A percentile compares a stretch with the other conserved stretches of the same genome.
These are phyloP conservation scores for Solea solea DNA, from an alignment of 2,113 vertebrate genomes.

Conservation along the genomic window DNA sequence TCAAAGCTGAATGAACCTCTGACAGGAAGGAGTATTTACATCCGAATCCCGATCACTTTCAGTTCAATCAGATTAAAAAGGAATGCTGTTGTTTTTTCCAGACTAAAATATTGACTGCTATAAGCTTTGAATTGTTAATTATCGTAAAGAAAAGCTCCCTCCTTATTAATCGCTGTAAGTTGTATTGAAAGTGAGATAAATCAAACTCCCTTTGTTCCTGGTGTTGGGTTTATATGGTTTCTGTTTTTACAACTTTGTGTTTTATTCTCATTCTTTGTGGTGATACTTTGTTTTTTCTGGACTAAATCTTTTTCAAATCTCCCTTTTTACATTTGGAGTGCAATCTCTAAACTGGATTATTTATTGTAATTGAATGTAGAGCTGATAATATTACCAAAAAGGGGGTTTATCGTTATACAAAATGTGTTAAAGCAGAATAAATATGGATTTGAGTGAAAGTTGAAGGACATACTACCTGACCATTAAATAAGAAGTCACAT, in stretches of 20 bases:
- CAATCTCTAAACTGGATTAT: background rate
- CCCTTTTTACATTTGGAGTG: background rate
- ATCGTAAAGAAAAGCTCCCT: background rate
- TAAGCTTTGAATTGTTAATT: background rate
- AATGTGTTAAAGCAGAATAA: too few relatives aligned
- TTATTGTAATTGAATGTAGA: too few relatives aligned
- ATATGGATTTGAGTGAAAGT: too few relatives aligned
- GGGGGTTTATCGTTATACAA: too few relatives aligned
- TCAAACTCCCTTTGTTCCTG: background rate
- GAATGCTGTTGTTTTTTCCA: background rate
- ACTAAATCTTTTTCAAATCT: background rate
- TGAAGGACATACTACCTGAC: too few relatives aligned
- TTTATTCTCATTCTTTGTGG: background rate
- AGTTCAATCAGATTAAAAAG: background rate
- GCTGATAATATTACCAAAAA: too few relatives aligned
- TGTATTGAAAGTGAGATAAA: slow-evolving; percentile 9
- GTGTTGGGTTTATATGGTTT: slow-evolving; percentile 11
- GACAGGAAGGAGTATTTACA: background rate
- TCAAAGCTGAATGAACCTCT: slow-evolving; percentile 15
- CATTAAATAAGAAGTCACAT: too few relatives aligned
- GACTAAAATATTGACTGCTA: background rate
- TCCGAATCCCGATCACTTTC: slow-evolving; percentile 1
- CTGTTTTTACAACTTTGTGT: background rate
- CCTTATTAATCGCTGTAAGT: background rate
- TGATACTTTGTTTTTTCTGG: background rate